Conservation (phyloP, 1,140 invertebrate species). For the fruit fly (Drosophila melanogaster) region DNA sequence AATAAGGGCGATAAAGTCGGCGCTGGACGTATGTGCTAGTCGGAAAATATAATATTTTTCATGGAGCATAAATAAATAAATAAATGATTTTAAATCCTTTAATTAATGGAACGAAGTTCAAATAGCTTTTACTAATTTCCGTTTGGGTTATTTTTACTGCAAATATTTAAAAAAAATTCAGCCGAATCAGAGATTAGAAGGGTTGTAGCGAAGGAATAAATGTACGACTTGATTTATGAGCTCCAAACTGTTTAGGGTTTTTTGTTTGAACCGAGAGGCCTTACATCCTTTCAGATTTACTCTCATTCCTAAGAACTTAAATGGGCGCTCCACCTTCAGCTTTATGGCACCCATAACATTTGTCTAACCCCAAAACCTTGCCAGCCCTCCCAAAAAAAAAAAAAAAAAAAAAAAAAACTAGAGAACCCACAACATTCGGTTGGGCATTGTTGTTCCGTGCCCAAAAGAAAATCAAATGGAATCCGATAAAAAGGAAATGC, state of each 20-base stretch:
- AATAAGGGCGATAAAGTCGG: constrained; percentile 17
- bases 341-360: constrained; percentile 41
- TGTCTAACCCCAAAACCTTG: constrained; percentile 55
- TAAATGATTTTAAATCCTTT: not conserved
- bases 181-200: not conserved
- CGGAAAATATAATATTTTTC: not conserved
- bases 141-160: too few species aligned
- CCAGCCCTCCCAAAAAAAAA: not conserved
- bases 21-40: constrained; percentile 6
- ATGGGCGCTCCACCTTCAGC: constrained; percentile 14
- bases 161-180: too few species aligned
- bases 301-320: constrained; percentile 23
- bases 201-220: too few species aligned
- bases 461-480: constrained; percentile 66
- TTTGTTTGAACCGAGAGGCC: not conserved
- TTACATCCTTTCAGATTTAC: not conserved
- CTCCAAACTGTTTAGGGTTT: not conserved
- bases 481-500: constrained; percentile 58
- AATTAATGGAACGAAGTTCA: too few species aligned
- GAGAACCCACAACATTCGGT: constrained; percentile 39
- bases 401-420: not conserved
- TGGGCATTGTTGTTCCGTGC: constrained; percentile 39
- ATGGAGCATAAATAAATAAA: constrained; percentile 8
- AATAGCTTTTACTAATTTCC: too few species aligned
- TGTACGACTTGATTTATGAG: constrained; percentile 13